Evolutionary conservation across 2,113 vertebrate species (phyloP).

Genomic region (Mesocricetus auratus): DNA sequence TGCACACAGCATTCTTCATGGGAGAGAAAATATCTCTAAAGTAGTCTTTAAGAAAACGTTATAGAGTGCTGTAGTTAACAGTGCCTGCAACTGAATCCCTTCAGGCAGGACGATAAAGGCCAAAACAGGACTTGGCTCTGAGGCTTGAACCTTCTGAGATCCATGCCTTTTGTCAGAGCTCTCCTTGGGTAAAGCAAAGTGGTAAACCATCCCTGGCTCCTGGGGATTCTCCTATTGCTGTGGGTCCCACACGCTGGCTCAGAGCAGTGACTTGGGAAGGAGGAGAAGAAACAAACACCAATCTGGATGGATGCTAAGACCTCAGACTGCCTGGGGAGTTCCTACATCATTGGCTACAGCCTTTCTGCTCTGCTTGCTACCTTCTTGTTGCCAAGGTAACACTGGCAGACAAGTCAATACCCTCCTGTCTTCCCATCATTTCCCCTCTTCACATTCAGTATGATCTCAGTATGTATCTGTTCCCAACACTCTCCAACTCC

Average conservation of each 20-base stretch:
- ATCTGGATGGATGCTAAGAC: neutral
- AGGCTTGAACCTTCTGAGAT: conserved; percentile 8
- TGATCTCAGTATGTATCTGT: neutral
- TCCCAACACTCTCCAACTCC: neutral
- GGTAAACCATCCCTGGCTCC: neutral
- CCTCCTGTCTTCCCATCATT: neutral
- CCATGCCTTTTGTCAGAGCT: neutral
- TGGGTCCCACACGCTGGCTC: neutral
- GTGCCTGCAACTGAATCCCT: neutral
- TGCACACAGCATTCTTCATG: neutral
- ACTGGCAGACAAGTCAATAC: neutral
- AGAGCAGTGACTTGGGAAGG: neutral
- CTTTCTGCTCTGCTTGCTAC: too few species aligned
- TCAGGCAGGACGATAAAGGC: neutral
- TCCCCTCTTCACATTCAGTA: neutral
- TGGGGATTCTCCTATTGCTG: neutral
- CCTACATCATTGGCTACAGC: neutral
- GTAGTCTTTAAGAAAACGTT: neutral
- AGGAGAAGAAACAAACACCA: too few species aligned
- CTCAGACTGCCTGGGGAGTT: neutral
- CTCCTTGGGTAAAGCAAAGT: neutral
- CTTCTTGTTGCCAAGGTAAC: neutral
- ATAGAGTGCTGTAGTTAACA: neutral
- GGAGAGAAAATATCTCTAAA: conserved; percentile 6
- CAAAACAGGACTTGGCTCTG: neutral